Conservation (phyloP, 2,888 invertebrate species). For the Papilio elwesi region DNA sequence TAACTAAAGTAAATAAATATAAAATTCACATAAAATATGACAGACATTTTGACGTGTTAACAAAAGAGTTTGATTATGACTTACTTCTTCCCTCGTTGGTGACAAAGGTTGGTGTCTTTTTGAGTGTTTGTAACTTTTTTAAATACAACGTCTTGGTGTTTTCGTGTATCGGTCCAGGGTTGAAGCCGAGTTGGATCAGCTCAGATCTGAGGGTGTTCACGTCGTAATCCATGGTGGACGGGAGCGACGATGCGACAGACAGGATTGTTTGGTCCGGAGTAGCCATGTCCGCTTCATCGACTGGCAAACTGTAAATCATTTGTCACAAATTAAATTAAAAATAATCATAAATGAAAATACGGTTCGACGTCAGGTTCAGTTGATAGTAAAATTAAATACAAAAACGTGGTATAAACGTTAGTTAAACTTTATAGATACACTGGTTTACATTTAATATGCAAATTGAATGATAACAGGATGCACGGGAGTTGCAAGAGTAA, state of each 20-base stretch:
- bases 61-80: conserved; percentile 43
- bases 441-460: conserved; percentile 26
- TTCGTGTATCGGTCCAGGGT: conserved; percentile 91
- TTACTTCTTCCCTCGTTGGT: conserved; percentile 60
- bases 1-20: conserved; percentile 36
- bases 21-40: conserved; percentile 28
- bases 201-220: conserved; percentile 87
- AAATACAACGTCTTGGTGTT: conserved; percentile 91
- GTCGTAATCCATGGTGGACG: conserved; percentile 86
- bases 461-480: conserved; percentile 9
- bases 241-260: conserved; percentile 83
- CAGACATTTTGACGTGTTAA: conserved; percentile 28
- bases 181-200: conserved; percentile 86
- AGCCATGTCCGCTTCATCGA: conserved; percentile 64
- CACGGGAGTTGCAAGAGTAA: conserved; percentile 8
- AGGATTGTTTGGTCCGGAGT: conserved; percentile 65
- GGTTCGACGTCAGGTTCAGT: too few species aligned
- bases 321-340: too few species aligned
- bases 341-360: not conserved
- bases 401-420: too few species aligned
- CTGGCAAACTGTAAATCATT: conserved; percentile 60
- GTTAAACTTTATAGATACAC: conserved; percentile 25
- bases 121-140: conserved; percentile 87
- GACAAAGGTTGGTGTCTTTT: conserved; percentile 60
- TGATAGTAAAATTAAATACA: too few species aligned